Base-by-base conservation (phyloP, 2,888 invertebrate species). In the Stegophylla sp. region DNA sequence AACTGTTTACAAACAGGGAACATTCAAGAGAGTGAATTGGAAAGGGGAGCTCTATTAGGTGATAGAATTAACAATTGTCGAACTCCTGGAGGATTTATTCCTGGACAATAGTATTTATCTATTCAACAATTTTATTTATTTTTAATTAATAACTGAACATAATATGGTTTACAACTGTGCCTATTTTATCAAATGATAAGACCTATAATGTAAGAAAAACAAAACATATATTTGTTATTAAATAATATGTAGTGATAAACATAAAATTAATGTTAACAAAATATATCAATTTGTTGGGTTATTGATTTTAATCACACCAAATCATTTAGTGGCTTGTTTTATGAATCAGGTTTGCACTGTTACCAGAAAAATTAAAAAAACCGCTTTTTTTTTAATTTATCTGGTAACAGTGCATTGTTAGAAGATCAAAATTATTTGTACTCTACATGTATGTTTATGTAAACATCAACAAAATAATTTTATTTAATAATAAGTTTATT, bases 11-110 rank as follows among this genome's bases (percentile, higher is more conserved):
- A 67, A n/a, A 23, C 43, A 23, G 26, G 63, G 15, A 76, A 63
- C 20, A 20, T 59, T 51, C 85, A 84, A 15, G 79, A 79, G 13
- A 88, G 87, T 84, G 88, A 88, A 83, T 87, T 88, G 87, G 89
- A 89, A 84, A 86, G 88, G 81, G 88, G 88, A 4, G 88, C 88
- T 13, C 85, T 88, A 13, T 85, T 89, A 63, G 84, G 83, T 59
- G 82, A 74, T 82, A 69, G 59, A 48, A 56, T 23, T 10, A 79
- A 71, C 10, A 79, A 15, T 61, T 34, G 23, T 41, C 71, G 59
- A 23, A 79, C 71, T 12, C 61, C 69, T 12, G 69, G 79, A 79
- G 61, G 34, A 51, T 79, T 69, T 79, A 48, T 71, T 13, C 59
- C 71, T 23, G 71, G 69, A 61, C 61, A 28, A 79, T 79, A 79